These are phyloP conservation scores for Phenacoccus solenopsis DNA, from an alignment of 1,140 invertebrate species.

Conservation along the genomic window DNA sequence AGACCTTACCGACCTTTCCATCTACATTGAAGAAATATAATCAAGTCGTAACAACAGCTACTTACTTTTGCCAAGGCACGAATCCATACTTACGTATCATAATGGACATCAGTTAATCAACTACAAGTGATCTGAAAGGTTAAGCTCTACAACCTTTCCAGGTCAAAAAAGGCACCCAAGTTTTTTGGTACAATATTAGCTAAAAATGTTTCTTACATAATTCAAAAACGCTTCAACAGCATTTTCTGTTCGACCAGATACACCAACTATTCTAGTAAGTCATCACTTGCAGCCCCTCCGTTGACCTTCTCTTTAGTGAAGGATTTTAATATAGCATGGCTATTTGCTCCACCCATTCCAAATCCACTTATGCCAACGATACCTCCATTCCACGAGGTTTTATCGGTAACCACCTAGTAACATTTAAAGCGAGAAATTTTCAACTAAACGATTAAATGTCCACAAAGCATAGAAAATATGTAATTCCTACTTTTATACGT, in stretches of 20 bases:
- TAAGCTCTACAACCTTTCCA: no score
- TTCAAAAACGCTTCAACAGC: constrained; percentile 16
- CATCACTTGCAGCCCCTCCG: constrained; percentile 22
- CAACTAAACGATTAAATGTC: neutral
- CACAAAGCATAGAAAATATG: neutral
- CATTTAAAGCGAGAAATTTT: constrained; percentile 13
- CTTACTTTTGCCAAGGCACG: no score
- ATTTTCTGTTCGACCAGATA: constrained; percentile 26
- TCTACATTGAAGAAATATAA: no score
- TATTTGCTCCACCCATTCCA: constrained; percentile 50
- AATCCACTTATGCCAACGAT: constrained; percentile 46
- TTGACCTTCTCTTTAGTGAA: constrained; percentile 22
- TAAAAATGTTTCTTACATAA: constrained; percentile 10
- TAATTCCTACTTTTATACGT: constrained; percentile 23
- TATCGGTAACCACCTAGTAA: constrained; percentile 40
- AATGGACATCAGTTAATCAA: no score
- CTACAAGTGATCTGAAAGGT: no score
- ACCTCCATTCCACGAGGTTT: constrained; percentile 35
- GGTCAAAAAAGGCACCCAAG: no score
- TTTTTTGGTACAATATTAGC: no score
- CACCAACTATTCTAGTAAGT: constrained; percentile 27
- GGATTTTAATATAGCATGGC: constrained; percentile 40
- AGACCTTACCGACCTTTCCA: no score
- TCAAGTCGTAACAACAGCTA: no score
- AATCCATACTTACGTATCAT: no score